These are phyloP conservation scores for Erebia ligea DNA, from an alignment of 2,888 invertebrate species.

Conservation along the genomic window DNA sequence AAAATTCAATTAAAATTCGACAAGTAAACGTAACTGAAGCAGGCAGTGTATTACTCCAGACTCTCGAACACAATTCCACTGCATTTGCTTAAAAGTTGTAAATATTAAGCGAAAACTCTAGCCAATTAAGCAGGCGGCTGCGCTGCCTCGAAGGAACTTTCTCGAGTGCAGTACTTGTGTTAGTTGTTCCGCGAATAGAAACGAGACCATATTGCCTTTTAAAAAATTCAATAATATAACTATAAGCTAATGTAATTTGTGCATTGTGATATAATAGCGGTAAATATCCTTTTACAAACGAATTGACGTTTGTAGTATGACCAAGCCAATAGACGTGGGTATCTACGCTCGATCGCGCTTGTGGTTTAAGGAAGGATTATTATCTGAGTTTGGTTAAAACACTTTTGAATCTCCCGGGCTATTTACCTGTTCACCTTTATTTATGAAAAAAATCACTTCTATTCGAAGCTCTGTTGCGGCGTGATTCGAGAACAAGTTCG, in stretches of 20 bases:
- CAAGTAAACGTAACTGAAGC: constrained; percentile 48
- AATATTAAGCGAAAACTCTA: constrained; percentile 69
- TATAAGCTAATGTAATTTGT: constrained; percentile 20
- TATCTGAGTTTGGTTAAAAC: too few relatives aligned
- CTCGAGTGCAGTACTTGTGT: constrained; percentile 53
- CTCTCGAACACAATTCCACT: constrained; percentile 58
- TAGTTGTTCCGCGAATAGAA: constrained; percentile 54
- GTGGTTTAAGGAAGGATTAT: too few relatives aligned
- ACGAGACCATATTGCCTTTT: constrained; percentile 65
- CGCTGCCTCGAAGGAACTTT: constrained; percentile 64
- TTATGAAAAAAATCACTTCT: too few relatives aligned
- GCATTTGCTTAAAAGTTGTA: constrained; percentile 70
- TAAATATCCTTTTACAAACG: too few relatives aligned
- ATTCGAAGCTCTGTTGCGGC: too few relatives aligned
- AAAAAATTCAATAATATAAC: constrained; percentile 47
- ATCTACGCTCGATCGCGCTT: too few relatives aligned
- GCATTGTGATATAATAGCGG: too few relatives aligned
- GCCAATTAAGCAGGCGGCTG: constrained; percentile 71
- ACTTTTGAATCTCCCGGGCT: too few relatives aligned
- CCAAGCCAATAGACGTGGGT: too few relatives aligned
- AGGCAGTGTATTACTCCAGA: constrained; percentile 54
- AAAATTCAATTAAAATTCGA: constrained; percentile 51
- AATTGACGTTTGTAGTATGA: too few relatives aligned
- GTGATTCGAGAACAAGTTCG: too few relatives aligned
- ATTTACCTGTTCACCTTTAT: too few relatives aligned